Base-by-base conservation (phyloP, 2,888 invertebrate species). In the Parnassius mnemosyne region DNA sequence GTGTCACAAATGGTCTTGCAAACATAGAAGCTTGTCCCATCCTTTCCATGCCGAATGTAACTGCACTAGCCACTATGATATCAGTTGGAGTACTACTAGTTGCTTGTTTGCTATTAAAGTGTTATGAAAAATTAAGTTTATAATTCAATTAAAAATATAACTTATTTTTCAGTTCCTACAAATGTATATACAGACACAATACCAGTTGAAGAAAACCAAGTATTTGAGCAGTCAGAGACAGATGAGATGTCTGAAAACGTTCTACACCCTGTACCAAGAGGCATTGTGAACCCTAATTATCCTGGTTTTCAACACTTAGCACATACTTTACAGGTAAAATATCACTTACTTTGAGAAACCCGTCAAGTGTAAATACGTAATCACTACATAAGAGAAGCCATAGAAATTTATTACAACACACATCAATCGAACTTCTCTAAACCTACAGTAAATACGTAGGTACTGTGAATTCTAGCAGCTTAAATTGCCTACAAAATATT, bases 271-370 rank as follows among this genome's bases (percentile, higher is more conserved):
- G 88, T 92, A 76, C 94, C 94, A 61, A 92, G 95, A 71, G 95
- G 96, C 69, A 96, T 96, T 71, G 94, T 95, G 74, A 96, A 96
- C 88, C 96, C 96, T 57, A 96, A 96, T 85, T 96, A 96, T 87
- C 95, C 96, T 25, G 96, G 96, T 62, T 96, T 96, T 83, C 96
- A 96, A 80, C 96, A 96, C 83, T 92, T 96, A 74, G 96, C 95
- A 16, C 94, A 95, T 75, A 95, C 95, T 65, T 89, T 95, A 70
- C 93, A 92, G 88, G 92, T 92, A 82, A 77, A 63, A 60, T 64
- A 64, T 74, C 67, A 66, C 57, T 64, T 67, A 71, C 68, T 65
- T 75, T 77, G 71, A 60, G 71, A 80, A 74, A 70, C 73, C 76
- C 70, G 63, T 84, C 70, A 71, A 72, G 69, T 73, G 73, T 69